These are phyloP conservation scores for Cossypha niveicapilla DNA, from an alignment of 2,797 vertebrate species.

Conservation along the genomic window DNA sequence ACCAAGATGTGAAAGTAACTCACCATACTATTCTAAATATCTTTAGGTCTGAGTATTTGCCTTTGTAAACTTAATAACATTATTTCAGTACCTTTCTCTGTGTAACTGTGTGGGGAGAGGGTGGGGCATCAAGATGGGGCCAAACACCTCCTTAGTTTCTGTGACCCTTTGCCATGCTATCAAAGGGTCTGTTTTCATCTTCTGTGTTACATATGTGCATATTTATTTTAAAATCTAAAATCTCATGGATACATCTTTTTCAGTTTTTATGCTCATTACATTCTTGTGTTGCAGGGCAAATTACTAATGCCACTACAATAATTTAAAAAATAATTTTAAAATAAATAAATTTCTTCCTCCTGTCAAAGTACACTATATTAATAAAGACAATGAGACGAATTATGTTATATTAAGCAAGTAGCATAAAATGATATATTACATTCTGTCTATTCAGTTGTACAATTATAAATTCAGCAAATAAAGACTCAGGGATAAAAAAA, in stretches of 20 bases:
- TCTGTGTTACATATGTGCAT: background rate
- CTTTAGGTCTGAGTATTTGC: background rate
- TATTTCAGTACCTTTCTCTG: background rate
- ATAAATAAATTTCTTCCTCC: rapidly evolving
- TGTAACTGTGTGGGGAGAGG: rapidly evolving
- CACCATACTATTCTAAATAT: background rate
- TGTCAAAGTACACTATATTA: background rate
- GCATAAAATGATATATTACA: background rate
- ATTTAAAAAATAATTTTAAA: background rate
- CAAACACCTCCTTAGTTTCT: background rate
- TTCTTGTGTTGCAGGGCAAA: background rate
- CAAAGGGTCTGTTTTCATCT: background rate
- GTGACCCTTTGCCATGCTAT: background rate
- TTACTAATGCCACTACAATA: background rate
- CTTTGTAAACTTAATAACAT: background rate
- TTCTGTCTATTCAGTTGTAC: background rate
- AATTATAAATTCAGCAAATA: background rate
- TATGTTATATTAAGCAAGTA: background rate
- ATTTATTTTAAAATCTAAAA: background rate
- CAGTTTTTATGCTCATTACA: background rate
- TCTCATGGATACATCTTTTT: background rate
- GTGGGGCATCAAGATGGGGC: background rate
- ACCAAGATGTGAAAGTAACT: background rate
- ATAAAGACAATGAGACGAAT: background rate
- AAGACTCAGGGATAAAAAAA: background rate